Evolutionary conservation across 1,140 invertebrate genomes (phyloP), one percentile per base, ranked within the genome.

Genomic region (Camponotus floridanus): DNA sequence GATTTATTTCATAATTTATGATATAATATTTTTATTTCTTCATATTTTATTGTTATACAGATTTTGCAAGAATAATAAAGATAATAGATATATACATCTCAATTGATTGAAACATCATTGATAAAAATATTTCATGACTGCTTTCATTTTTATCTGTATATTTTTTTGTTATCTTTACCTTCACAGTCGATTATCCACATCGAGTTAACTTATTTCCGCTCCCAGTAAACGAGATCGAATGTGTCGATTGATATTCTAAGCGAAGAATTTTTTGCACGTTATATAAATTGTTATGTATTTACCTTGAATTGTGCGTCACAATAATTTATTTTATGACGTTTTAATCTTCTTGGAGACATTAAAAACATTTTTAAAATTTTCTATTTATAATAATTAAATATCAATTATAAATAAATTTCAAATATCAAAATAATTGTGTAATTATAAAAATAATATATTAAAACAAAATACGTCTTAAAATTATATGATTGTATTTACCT

Each of bases 231-330:
- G 39, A 73, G 68, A 88, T 76, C 26, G 78, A 81, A 83, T 86
- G 31, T 45, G 11, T 3, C 26, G 26, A 88, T 89, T 71, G 21
- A 76, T 33, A 39, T 55, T 76, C 15, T 42, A 9, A 81, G 15
- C 33, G 65, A 89, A 89, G 76, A 78, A 79, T 51, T 89, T 86
- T 59, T 78, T 85, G 78, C 51, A 45, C 61, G 31, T 89, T 88
- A 89, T 71, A 76, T 83, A 78, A 76, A 86, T 80, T 36, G 5
- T 51, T 36, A 57, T 26, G n/a, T 45, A 45, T 48, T 89, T 59
- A 51, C 87, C 78, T 89, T 84, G 84, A 65, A 36, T 39, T 8
- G 3, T 9, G 5, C 18, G 21, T 9, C 0, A 3, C 45, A 61
- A 62, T 73, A 73, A 83, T 83, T 48, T 59, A 88, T 51, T 86